A percentile compares a stretch with the other conserved stretches of the same genome.
phyloP scores from a whole-genome alignment of 2,113 vertebrate genomes.

The human (Homo sapiens) region GRCh38 chr5:121281001-121281500 shows the following conservation, averaged over 20 bases:
- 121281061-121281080: not conserved
- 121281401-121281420: not conserved
- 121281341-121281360: not conserved
- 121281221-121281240: not conserved
- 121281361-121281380: not conserved
- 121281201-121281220: not conserved
- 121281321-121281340: not conserved
- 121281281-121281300: not conserved
- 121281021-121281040: not conserved
- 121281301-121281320: not conserved
- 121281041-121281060: not conserved
- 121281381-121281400: not conserved
- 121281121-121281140: not conserved
- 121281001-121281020: not conserved
- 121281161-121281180: not conserved
- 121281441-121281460: not conserved
- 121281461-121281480: not conserved
- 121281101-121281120: not conserved
- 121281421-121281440: not conserved
- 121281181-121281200: not conserved
- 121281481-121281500: not conserved
- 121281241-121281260: not conserved
- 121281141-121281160: not conserved
- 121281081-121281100: not conserved
- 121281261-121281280: rapidly evolving